A percentile compares a stretch with the other conserved stretches of the same genome.
Evolutionary conservation across 2,888 invertebrate genomes (phyloP).

Genomic region (Yponomeuta sedellus): DNA sequence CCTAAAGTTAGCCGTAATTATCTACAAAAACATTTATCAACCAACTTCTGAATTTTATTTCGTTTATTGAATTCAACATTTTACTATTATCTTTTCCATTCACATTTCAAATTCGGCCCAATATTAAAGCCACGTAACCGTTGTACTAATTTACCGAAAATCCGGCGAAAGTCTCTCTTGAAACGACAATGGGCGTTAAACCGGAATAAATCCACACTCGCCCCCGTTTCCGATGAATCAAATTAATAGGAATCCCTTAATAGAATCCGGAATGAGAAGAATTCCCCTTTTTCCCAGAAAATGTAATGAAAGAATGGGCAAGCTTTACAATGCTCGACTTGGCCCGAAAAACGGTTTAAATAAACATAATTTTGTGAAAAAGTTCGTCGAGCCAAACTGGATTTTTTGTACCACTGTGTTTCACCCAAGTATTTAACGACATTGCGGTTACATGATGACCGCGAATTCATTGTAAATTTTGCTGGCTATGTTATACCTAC

Average conservation of each 20-base stretch:
- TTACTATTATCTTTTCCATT: too few species aligned
- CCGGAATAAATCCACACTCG: conserved; percentile 15
- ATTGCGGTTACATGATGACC: too few species aligned
- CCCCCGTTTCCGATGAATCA: conserved; percentile 17
- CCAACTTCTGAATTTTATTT: too few species aligned
- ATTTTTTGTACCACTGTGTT: too few species aligned
- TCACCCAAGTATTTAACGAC: too few species aligned
- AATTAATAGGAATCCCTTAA: conserved; percentile 17
- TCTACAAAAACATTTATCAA: too few species aligned
- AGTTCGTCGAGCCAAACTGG: too few species aligned
- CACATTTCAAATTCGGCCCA: neutral
- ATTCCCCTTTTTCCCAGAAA: neutral
- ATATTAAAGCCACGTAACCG: neutral
- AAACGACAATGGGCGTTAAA: conserved; percentile 14
- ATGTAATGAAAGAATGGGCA: neutral
- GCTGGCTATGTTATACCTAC: too few species aligned
- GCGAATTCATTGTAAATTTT: too few species aligned
- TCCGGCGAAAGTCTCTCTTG: neutral
- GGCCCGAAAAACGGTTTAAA: neutral
- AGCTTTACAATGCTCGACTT: neutral
- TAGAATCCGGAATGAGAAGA: conserved; percentile 1
- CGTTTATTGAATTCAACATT: too few species aligned
- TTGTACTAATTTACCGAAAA: neutral
- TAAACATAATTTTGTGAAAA: neutral
- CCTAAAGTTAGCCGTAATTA: too few species aligned